Base-by-base conservation (phyloP, 1,140 invertebrate species). In the Episyrphus balteatus region DNA sequence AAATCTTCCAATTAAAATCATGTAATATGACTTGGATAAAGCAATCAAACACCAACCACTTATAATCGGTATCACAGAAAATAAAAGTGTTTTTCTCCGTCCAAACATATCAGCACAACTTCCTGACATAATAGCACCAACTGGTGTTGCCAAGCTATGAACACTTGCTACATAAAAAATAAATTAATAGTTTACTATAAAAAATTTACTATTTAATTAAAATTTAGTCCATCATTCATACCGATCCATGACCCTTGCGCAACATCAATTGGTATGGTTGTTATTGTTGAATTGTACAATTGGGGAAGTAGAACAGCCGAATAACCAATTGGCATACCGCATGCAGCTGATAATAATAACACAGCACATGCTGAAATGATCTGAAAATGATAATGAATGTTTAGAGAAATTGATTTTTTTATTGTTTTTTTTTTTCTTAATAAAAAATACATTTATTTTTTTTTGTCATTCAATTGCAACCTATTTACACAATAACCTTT, bases 271-370 rank as follows among this genome's bases (percentile, higher is more conserved):
- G 39, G 58, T 51, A 26, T 65, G 56, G 26, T 61, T 5, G 59
- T 61, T 62, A 72, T 68, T 2, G 73, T 69, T n/a, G 62, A 62
- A 54, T 75, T 75, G 3, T 66, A 58, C 0, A 82, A 62, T 58
- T 82, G 79, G 3, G 81, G 81, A 42, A 82, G 57, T 10, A 82
- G 61, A n/a, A 82, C 73, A 0, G 79, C 78, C 9, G 80, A 82
- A 63, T 77, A 82, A 34, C 80, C 80, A 51, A 82, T 84, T 8
- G 83, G 83, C 71, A 84, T 82, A 3, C 82, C 82, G 41, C 75
- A 79, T 18, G 76, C 78, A 6, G 77, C 78, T 2, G 80, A 73
- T 43, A 82, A 62, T 36, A 84, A 59, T 17, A 84, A 69, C 26
- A 83, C 76, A 0, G 80, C 80, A 47, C 78, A 75, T 42, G 81